These are phyloP conservation scores for Phymanthus crucifer DNA, from an alignment of 92 coral and sea anemone species.

Conservation along the genomic window DNA sequence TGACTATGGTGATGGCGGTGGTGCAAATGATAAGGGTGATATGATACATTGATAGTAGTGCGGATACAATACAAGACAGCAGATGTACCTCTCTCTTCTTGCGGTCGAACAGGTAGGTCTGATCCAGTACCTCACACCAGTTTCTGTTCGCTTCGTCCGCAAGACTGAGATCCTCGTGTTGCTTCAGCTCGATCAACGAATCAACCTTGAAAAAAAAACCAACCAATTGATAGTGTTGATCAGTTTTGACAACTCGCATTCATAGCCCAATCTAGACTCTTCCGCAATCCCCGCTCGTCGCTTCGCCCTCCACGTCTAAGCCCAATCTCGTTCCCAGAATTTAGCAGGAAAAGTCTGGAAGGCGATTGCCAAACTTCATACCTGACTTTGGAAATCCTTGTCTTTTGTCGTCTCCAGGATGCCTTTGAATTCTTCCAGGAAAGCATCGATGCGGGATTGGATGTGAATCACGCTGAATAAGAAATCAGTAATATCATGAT, in stretches of 20 bases:
- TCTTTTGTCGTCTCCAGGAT: constrained; percentile 38
- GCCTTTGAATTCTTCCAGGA: constrained; percentile 61
- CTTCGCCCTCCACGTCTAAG: too few relatives aligned
- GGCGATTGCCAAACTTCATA: neutral
- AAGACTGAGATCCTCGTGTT: constrained; percentile 82
- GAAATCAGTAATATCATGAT: neutral
- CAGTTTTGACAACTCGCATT: neutral
- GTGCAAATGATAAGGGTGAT: too few relatives aligned
- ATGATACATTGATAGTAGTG: too few relatives aligned
- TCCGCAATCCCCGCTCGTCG: too few relatives aligned
- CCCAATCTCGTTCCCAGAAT: too few relatives aligned
- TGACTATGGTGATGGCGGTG: too few relatives aligned
- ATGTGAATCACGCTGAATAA: constrained; percentile 70
- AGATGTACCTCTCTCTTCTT: constrained; percentile 65
- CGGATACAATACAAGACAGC: too few relatives aligned
- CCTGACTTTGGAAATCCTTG: constrained; percentile 85
- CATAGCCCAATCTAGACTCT: too few relatives aligned
- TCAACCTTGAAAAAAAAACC: constrained; percentile 66
- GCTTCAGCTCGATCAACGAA: constrained; percentile 76
- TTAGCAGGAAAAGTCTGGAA: neutral
- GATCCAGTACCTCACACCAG: constrained; percentile 82
- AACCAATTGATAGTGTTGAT: neutral
- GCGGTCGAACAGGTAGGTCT: constrained; percentile 78
- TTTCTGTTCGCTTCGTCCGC: constrained; percentile 85
- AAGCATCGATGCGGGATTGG: constrained; percentile 68